phyloP scores from a whole-genome alignment of 2,888 invertebrate species.

The Philaethria dido region DNA sequence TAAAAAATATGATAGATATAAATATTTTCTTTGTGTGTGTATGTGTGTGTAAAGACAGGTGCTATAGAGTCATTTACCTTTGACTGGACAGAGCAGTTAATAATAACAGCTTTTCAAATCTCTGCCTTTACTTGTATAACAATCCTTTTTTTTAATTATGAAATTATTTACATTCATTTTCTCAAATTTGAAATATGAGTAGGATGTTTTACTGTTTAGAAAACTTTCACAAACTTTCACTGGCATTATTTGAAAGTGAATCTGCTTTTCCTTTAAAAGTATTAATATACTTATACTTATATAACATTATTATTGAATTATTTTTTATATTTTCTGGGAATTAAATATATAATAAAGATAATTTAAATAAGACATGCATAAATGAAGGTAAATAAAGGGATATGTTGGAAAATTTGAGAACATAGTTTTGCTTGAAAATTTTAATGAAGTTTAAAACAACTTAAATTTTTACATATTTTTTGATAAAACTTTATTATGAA shows the following conservation, averaged over 20 bases:
- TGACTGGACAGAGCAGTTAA: slow-evolving; percentile 68
- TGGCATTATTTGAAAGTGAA: slow-evolving; percentile 43
- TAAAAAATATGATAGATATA: neutral
- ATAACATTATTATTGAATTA: too few species aligned
- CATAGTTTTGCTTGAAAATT: too few species aligned
- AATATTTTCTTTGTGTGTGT: slow-evolving; percentile 49
- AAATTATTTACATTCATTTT: too few species aligned
- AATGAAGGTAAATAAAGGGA: too few species aligned
- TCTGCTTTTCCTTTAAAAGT: neutral
- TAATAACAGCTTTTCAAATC: slow-evolving; percentile 67
- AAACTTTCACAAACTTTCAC: slow-evolving; percentile 78
- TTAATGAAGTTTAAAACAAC: too few species aligned
- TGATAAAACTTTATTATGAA: too few species aligned
- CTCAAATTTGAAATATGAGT: slow-evolving; percentile 39
- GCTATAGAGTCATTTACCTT: slow-evolving; percentile 80
- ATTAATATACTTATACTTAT: neutral
- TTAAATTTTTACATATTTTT: too few species aligned
- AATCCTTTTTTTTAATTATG: slow-evolving; percentile 60
- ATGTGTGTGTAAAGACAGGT: slow-evolving; percentile 78
- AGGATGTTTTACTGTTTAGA: slow-evolving; percentile 41
- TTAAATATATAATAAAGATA: too few species aligned
- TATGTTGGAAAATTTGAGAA: too few species aligned
- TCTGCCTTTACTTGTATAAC: slow-evolving; percentile 52
- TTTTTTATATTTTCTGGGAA: too few species aligned
- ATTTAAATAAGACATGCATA: too few species aligned